Evolutionary conservation across 2,113 vertebrate genomes (phyloP).

Genomic region (Takifugu flavidus): DNA sequence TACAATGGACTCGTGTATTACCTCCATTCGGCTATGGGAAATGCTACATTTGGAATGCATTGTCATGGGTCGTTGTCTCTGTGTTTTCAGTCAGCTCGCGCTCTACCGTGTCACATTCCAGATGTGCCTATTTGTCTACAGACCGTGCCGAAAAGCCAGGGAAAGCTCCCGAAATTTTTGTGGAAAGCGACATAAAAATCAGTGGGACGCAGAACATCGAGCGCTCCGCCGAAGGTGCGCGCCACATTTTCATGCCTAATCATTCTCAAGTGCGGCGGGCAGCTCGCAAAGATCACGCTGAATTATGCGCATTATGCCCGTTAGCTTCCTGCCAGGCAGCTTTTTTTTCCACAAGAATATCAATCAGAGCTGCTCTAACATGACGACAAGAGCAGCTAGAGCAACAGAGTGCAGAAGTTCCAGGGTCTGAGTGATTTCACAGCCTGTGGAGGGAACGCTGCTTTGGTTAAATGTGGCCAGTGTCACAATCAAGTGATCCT

Average conservation of each 20-base stretch:
- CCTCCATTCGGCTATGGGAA: too few species aligned
- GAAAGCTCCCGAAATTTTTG: constrained; percentile 36
- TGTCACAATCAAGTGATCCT: neutral
- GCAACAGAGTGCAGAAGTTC: constrained; percentile 51
- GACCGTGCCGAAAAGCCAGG: constrained; percentile 19
- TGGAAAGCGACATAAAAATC: constrained; percentile 31
- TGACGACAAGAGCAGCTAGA: constrained; percentile 60
- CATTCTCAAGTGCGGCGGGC: constrained; percentile 46
- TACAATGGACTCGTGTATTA: too few species aligned
- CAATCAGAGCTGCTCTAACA: constrained; percentile 54
- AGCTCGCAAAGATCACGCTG: constrained; percentile 41
- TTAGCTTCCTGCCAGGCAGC: constrained; percentile 47
- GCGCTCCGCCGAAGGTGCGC: constrained; percentile 28
- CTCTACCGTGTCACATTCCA: constrained; percentile 30
- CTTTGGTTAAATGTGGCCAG: constrained; percentile 21
- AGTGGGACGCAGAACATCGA: constrained; percentile 16
- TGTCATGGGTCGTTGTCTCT: constrained; percentile 11
- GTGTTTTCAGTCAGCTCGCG: neutral
- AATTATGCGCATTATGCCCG: constrained; percentile 51
- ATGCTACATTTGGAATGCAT: neutral
- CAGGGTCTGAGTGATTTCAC: constrained; percentile 51
- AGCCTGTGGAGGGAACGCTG: constrained; percentile 24
- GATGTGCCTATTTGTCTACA: constrained; percentile 28
- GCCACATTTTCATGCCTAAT: constrained; percentile 54
- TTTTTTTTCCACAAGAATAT: constrained; percentile 51